Percentiles rank a stretch among this genome's conserved stretches.
These are phyloP conservation scores for Silvanus unidentatus DNA, from an alignment of 2,888 invertebrate genomes.

Conservation along the genomic window DNA sequence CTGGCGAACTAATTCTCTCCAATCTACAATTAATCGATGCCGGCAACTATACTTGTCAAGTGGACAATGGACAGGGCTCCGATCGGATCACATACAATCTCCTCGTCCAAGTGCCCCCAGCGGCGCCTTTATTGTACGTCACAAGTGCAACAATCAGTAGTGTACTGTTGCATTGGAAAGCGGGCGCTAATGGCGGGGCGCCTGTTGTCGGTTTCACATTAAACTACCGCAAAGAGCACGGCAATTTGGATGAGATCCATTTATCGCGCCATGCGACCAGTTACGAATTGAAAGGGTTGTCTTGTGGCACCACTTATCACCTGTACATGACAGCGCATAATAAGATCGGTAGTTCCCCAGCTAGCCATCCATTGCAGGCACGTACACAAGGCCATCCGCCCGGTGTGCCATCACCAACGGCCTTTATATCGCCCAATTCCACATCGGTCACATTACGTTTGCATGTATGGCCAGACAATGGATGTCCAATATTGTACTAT, in stretches of 20 bases:
- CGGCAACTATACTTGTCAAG: conserved; percentile 67
- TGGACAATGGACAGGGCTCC: conserved; percentile 62
- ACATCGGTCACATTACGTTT: conserved; percentile 61
- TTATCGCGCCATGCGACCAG: conserved; percentile 61
- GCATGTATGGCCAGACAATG: conserved; percentile 69
- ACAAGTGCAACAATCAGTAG: conserved; percentile 72
- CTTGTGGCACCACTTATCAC: conserved; percentile 69
- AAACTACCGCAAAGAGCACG: conserved; percentile 60
- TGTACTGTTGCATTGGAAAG: conserved; percentile 68
- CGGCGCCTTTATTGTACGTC: conserved; percentile 66
- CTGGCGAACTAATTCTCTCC: conserved; percentile 60
- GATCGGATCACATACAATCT: conserved; percentile 60
- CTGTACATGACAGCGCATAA: conserved; percentile 65
- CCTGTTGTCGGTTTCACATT: conserved; percentile 63
- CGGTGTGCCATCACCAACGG: conserved; percentile 58
- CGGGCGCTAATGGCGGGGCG: conserved; percentile 64
- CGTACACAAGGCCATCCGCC: conserved; percentile 68
- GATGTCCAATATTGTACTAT: conserved; percentile 64
- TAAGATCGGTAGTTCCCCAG: conserved; percentile 64
- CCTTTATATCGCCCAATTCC: conserved; percentile 64
- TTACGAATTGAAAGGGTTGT: conserved; percentile 62
- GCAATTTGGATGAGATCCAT: conserved; percentile 59
- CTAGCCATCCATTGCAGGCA: conserved; percentile 63
- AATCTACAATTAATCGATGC: conserved; percentile 59
- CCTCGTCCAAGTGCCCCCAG: conserved; percentile 70